Evolutionary conservation across 2,113 vertebrate species (phyloP).

Genomic region (Sminthopsis crassicaudata): DNA sequence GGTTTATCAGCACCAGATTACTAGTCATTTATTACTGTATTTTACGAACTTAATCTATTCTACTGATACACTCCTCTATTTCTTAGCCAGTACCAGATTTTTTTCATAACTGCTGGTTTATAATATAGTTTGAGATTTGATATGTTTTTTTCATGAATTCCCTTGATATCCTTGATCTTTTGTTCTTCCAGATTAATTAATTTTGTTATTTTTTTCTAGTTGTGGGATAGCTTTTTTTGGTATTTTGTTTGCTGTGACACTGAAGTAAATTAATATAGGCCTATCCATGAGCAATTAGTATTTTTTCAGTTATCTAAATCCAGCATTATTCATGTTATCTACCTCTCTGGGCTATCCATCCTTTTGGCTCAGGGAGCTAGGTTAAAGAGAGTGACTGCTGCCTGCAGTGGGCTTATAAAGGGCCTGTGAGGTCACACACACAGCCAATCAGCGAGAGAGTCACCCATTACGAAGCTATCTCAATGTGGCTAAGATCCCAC

Average conservation of each 20-base stretch:
- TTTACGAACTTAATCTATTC: neutral
- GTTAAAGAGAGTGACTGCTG: no score
- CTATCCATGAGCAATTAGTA: neutral
- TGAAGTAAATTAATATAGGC: neutral
- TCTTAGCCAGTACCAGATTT: neutral
- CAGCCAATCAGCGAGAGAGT: no score
- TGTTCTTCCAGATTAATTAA: neutral
- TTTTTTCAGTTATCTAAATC: neutral
- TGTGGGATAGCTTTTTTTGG: neutral
- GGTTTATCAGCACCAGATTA: no score
- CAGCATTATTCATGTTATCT: no score
- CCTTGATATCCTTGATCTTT: neutral
- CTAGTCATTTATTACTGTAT: no score
- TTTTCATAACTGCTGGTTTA: neutral
- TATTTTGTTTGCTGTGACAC: neutral
- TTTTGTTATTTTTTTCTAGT: neutral
- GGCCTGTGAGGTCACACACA: no score
- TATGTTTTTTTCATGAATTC: neutral
- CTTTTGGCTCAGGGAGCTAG: no score
- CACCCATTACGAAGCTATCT: no score
- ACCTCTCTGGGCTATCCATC: no score
- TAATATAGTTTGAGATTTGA: neutral
- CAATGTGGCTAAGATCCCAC: no score
- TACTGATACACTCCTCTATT: neutral
- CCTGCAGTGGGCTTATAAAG: no score